phyloP scores from a whole-genome alignment of 2,888 invertebrate genomes.

The Laothoe populi region DNA sequence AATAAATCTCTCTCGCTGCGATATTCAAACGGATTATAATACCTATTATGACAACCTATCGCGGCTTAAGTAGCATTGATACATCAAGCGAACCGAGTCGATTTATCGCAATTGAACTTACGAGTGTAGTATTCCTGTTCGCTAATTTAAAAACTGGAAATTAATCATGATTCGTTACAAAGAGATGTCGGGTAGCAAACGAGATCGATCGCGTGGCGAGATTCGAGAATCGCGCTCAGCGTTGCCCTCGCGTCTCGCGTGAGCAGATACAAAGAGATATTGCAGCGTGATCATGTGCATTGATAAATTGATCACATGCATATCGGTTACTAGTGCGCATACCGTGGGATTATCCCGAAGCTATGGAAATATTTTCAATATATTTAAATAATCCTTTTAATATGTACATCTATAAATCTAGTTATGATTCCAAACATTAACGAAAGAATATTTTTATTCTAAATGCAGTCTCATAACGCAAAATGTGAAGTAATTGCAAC shows the following conservation, averaged over 20 bases:
- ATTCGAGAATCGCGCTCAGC: conserved; percentile 56
- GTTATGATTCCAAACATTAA: too few relatives aligned
- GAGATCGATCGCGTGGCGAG: conserved; percentile 60
- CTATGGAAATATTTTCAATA: conserved; percentile 39
- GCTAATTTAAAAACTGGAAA: conserved; percentile 40
- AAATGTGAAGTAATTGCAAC: too few relatives aligned
- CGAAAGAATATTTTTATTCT: too few relatives aligned
- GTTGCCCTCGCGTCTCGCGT: conserved; percentile 55
- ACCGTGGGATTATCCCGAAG: conserved; percentile 61
- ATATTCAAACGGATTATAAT: conserved; percentile 22
- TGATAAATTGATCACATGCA: conserved; percentile 74
- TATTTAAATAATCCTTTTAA: conserved; percentile 28
- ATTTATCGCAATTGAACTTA: conserved; percentile 15
- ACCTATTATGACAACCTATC: conserved; percentile 21
- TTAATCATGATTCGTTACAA: conserved; percentile 63
- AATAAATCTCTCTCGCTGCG: conserved; percentile 20
- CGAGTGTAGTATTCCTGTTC: conserved; percentile 1
- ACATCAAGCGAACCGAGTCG: conserved; percentile 19
- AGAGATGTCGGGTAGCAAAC: conserved; percentile 54
- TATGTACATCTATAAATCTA: neutral
- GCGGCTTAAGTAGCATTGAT: conserved; percentile 24
- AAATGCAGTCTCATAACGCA: too few relatives aligned
- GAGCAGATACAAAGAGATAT: conserved; percentile 72
- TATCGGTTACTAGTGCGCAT: conserved; percentile 68
- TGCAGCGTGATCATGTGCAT: conserved; percentile 68